Evolutionary conservation across 2,797 vertebrate genomes (phyloP), one percentile per base, ranked within the genome.

Genomic region (Scarus forsteni): DNA sequence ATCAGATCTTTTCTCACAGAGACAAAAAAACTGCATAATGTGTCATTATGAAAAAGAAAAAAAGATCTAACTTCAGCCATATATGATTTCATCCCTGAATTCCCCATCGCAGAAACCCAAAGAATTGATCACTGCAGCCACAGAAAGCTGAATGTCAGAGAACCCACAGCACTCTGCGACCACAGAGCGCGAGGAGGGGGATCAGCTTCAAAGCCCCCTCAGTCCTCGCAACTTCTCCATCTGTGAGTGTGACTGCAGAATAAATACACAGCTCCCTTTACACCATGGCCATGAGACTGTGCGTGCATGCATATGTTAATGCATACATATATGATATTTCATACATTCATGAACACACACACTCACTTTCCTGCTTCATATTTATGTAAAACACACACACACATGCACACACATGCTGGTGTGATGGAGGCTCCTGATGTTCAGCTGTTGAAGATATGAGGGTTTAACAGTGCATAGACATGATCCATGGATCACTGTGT

Each of bases 181-280:
- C 78, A 55, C 54, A 49, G 49, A 43, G 38, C 64, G 55, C 68
- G 45, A 10, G 60, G 44, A 45, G 45, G 42, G 43, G 42, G 66
- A 49, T 62, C 64, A 19, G 70, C 60, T 83, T 87, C 85, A 85
- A 70, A 83, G 79, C 63, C 68, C 11, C 66, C 52, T 60, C 73
- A 54, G 70, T 66, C 60, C 54, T 67, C 69, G 34, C 53, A 39
- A 48, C 66, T 3, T 49, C 60, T 73, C 73, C 46, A 60, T 79
- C 40, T 78, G 57, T 12, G 70, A 38, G 64, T 46, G 72, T 71
- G 65, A 65, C 49, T 53, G 54, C 57, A 39, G 66, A 9, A 43
- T 77, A 79, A 76, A 80, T 62, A 79, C 63, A 15, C 1, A 45
- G 19, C 45, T 77, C 51, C 14, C 50, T 60, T 66, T 49, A 52